A percentile compares a stretch with the other conserved stretches of the same genome.
These are phyloP conservation scores for Tetropium fuscum DNA, from an alignment of 2,888 invertebrate genomes.

Conservation along the genomic window DNA sequence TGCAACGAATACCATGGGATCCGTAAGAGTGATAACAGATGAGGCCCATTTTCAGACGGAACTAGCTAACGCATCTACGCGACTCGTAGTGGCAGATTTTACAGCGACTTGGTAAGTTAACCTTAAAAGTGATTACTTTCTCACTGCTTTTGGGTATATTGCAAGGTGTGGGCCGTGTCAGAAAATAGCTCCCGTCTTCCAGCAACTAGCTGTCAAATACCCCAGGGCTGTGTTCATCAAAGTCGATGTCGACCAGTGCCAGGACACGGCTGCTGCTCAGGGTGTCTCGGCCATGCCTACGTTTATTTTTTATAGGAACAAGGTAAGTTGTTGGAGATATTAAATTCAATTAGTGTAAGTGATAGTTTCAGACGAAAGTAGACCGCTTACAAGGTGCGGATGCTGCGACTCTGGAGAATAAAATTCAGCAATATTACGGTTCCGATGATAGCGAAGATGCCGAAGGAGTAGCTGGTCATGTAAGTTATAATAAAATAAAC, in stretches of 20 bases:
- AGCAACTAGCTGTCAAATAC: constrained; percentile 88
- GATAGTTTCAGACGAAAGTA: constrained; percentile 76
- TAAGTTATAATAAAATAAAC: constrained; percentile 67
- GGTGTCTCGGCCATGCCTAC: constrained; percentile 98
- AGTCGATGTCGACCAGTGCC: constrained; percentile 95
- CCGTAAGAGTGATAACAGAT: constrained; percentile 75
- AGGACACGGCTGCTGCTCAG: constrained; percentile 87
- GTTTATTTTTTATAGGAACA: constrained; percentile 93
- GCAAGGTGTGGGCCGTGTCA: constrained; percentile 97
- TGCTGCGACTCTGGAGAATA: constrained; percentile 82
- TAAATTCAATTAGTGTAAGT: no score
- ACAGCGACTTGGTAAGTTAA: constrained; percentile 88
- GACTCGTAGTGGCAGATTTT: constrained; percentile 94
- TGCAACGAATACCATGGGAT: constrained; percentile 50
- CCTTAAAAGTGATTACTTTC: no score
- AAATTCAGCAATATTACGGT: constrained; percentile 89
- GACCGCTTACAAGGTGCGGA: constrained; percentile 92
- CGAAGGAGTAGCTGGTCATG: constrained; percentile 84
- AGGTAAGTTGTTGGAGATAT: constrained; percentile 64
- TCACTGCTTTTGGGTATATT: no score
- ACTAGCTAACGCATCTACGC: constrained; percentile 85
- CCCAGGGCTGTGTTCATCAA: constrained; percentile 91
- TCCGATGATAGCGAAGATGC: constrained; percentile 74
- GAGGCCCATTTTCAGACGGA: constrained; percentile 88
- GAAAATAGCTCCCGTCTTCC: constrained; percentile 92